Percentiles rank a stretch among this genome's conserved stretches.
Conservation (phyloP, 2,797 vertebrate genomes). For the Stomatorhinus walkeri region DNA sequence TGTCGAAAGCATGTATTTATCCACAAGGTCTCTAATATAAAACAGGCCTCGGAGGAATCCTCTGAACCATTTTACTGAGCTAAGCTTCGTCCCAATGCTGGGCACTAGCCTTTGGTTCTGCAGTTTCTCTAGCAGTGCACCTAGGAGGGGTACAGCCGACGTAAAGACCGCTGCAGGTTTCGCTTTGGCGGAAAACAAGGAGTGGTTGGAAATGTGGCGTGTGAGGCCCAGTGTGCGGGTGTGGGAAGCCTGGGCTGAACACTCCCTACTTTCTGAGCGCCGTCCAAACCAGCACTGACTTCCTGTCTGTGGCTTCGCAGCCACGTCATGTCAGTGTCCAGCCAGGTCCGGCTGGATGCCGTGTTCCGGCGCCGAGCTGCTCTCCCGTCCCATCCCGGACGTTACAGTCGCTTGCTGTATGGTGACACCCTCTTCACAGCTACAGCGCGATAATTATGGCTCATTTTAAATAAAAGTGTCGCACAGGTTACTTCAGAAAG, state of each 20-base stretch:
- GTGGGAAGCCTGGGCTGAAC: not conserved
- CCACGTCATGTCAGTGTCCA: not conserved
- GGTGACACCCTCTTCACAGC: not conserved
- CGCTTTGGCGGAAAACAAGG: not conserved
- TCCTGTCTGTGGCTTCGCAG: not conserved
- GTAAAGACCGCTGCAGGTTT: not conserved
- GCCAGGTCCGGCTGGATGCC: not conserved
- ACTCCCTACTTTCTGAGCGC: not conserved
- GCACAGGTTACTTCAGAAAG: not conserved
- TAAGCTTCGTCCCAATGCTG: not conserved
- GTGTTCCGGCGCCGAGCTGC: not conserved
- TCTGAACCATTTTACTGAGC: not conserved
- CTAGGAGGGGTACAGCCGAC: not conserved
- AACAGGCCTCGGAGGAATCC: constrained; percentile 16
- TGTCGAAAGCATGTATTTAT: not conserved
- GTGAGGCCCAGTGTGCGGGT: not conserved
- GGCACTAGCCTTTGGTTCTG: not conserved
- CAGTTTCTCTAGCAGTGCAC: not conserved
- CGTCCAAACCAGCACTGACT: not conserved
- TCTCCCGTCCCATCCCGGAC: not conserved
- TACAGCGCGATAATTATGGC: not conserved
- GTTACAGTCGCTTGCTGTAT: not conserved
- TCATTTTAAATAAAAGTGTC: not conserved
- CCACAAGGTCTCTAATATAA: constrained; percentile 19
- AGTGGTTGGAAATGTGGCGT: not conserved